Evolutionary conservation across 2,113 vertebrate species (phyloP), one percentile per base, ranked within the genome.

Genomic region (Amblyornis subalaris): DNA sequence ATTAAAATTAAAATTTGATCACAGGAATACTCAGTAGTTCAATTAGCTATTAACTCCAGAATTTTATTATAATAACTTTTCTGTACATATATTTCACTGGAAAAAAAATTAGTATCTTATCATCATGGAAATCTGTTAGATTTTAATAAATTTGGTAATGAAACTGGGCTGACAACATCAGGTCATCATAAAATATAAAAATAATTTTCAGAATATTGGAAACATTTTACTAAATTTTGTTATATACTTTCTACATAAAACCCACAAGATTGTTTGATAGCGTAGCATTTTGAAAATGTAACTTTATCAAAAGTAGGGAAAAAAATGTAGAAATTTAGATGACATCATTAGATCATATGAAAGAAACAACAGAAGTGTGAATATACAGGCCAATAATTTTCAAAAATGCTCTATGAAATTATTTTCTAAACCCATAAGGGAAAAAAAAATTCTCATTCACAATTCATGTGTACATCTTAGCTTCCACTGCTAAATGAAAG

Each of bases 361-460:
- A 47, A 76, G 26, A 5, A 58, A 55, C 10, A 74, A 35, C 5
- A 54, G 8, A 75, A 51, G 74, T 35, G 10, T 1, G 2, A 66
- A 31, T 13, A n/a, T 20, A 23, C 0, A 3, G 16, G 10, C 0
- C 1, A 77, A 62, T 11, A 40, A 14, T 33, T 84, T 70, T 67
- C 28, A 6, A 8, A 72, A 87, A 72, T 51, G 1, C 0, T 9
- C 21, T 40, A 14, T 54, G 17, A 71, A 85, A 53, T 45, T 31
- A 3, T 7, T 47, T 91, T 60, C 8, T 66, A 45, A 60, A 42
- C 3, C 7, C 60, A 1, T 1, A 54, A 12, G 13, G 14, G 7
- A 4, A 66, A 76, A 67, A n/a, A 73, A 73, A 45, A 28, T 9
- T 51, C 21, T 60, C 14, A 54, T 76, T 62, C 12, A 72, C 29